Evolutionary conservation across 2,797 vertebrate species (phyloP).

Genomic region (Anguilla anguilla): DNA sequence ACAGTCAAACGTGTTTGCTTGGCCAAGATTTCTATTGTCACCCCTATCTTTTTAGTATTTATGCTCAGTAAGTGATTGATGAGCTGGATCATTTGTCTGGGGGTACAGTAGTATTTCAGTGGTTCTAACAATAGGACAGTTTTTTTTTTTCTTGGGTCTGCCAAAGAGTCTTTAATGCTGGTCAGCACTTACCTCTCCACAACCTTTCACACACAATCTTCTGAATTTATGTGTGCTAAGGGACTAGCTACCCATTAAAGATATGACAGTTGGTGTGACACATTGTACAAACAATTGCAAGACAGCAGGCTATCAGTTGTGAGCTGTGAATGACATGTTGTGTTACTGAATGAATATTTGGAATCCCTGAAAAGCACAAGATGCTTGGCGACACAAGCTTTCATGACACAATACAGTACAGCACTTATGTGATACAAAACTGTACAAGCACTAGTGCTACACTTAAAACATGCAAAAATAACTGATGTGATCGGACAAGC

Average conservation of each 20-base stretch:
- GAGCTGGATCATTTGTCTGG: neutral
- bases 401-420: too few species aligned
- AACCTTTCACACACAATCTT: neutral
- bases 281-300: neutral
- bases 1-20: neutral
- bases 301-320: neutral
- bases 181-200: neutral
- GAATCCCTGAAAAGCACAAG: neutral
- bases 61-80: neutral
- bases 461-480: too few species aligned
- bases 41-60: neutral
- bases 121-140: neutral
- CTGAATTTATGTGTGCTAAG: too few species aligned
- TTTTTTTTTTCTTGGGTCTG: neutral
- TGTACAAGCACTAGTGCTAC: neutral
- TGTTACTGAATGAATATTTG: neutral
- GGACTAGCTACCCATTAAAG: neutral
- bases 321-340: neutral
- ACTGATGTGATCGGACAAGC: neutral
- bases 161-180: neutral
- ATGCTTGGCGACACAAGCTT: too few species aligned
- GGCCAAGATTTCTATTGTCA: neutral
- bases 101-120: neutral
- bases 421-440: too few species aligned
- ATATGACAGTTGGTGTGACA: neutral